These are phyloP conservation scores for Octodon degus DNA, from an alignment of 2,113 vertebrate species.

Conservation along the genomic window DNA sequence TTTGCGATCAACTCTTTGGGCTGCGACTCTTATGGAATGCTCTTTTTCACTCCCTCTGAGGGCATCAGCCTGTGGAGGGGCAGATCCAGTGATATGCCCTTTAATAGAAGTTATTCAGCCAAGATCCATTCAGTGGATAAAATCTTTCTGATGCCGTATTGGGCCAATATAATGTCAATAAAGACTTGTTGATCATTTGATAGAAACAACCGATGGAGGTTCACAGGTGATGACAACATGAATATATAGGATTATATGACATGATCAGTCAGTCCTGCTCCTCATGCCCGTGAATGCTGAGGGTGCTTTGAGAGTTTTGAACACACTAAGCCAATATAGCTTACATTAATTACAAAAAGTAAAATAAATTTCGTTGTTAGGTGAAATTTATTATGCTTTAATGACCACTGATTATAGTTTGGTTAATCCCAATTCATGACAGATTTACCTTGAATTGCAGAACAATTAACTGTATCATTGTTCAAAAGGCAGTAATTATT, in stretches of 20 bases:
- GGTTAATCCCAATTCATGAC: conserved; percentile 56
- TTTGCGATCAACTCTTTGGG: not conserved
- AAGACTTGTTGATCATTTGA: not conserved
- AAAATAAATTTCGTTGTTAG: conserved; percentile 8
- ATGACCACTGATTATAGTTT: conserved; percentile 32
- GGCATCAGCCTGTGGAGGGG: not conserved
- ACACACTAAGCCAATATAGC: not conserved
- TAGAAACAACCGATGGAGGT: not conserved
- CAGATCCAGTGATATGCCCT: not conserved
- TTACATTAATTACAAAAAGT: not conserved
- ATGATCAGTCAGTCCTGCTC: not conserved
- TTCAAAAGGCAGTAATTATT: conserved; percentile 71
- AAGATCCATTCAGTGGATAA: not conserved
- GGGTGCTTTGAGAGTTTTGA: conserved; percentile 41
- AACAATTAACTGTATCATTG: conserved; percentile 65
- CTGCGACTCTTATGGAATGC: not conserved
- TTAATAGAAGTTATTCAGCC: not conserved
- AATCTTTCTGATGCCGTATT: not conserved
- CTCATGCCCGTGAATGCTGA: not conserved
- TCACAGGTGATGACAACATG: not conserved
- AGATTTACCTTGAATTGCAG: conserved; percentile 76
- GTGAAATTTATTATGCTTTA: conserved; percentile 46
- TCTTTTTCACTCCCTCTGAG: not conserved
- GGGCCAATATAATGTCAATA: conserved; percentile 12
- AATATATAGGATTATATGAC: not conserved